Conservation (phyloP, 2,797 vertebrate genomes). For the Ctenosaura bakeri region DNA sequence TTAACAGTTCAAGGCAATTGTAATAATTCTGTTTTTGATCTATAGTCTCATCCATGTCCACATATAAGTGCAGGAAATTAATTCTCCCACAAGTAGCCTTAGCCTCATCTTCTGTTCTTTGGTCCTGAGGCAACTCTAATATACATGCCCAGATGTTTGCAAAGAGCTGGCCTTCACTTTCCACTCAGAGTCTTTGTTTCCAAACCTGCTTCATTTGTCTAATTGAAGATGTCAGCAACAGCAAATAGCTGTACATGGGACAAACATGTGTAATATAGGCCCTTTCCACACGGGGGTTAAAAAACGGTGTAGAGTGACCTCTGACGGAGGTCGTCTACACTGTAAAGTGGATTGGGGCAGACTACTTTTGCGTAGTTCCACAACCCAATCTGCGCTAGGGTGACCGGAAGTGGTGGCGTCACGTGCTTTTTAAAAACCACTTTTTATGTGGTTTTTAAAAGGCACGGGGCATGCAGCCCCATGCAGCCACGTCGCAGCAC, state of each 20-base stretch:
- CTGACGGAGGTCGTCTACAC: no score
- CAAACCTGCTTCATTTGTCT: constrained; percentile 77
- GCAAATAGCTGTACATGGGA: constrained; percentile 55
- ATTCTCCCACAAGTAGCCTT: constrained; percentile 63
- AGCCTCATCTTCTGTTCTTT: constrained; percentile 77
- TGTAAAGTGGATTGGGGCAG: no score
- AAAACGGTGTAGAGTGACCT: no score
- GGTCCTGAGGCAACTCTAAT: constrained; percentile 78
- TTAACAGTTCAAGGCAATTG: constrained; percentile 56
- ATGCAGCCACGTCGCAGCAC: no score
- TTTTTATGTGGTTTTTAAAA: no score
- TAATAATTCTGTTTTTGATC: constrained; percentile 57
- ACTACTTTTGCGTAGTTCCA: no score
- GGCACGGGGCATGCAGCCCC: no score
- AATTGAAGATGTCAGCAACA: constrained; percentile 76
- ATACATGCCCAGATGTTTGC: constrained; percentile 74
- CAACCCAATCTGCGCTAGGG: no score
- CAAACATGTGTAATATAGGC: constrained; percentile 64
- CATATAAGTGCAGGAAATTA: constrained; percentile 58
- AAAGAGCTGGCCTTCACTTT: constrained; percentile 78
- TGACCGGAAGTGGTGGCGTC: no score
- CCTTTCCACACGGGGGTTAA: no score
- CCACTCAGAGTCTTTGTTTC: constrained; percentile 68
- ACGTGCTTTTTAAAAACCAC: no score
- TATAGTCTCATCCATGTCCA: constrained; percentile 67